These are phyloP conservation scores for Cinclus cinclus DNA, from an alignment of 2,113 vertebrate genomes.

Conservation along the genomic window DNA sequence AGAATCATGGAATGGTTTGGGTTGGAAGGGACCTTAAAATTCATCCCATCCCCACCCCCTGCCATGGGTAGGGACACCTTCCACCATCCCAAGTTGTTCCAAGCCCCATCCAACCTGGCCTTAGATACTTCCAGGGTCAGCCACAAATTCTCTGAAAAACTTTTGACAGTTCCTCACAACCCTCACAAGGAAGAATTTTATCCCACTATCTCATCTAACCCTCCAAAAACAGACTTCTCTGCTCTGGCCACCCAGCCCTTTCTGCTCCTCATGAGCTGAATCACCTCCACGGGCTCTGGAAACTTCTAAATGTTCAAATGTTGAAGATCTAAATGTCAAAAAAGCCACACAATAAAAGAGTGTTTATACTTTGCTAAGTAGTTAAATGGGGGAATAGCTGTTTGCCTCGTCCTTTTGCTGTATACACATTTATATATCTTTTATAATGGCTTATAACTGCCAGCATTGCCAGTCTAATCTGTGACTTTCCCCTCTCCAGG, in stretches of 20 bases:
- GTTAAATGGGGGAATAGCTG: background rate
- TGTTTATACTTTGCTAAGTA: background rate
- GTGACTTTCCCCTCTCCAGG: slow-evolving; percentile 67
- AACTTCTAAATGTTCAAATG: background rate
- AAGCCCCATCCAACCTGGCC: accelerated
- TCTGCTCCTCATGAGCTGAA: background rate
- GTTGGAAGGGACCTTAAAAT: background rate
- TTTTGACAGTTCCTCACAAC: background rate
- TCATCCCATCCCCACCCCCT: background rate
- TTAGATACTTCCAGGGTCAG: background rate
- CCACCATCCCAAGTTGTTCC: background rate
- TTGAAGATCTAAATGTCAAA: background rate
- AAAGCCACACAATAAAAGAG: background rate
- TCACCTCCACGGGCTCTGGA: accelerated
- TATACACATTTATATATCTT: background rate
- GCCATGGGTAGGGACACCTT: background rate
- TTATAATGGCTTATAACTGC: background rate
- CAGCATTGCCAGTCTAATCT: background rate
- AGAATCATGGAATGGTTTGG: background rate
- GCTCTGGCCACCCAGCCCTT: background rate
- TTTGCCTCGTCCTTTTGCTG: background rate
- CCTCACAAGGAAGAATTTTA: background rate
- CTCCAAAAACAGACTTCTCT: background rate
- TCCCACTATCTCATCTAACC: background rate
- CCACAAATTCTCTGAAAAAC: background rate